A percentile compares a stretch with the other conserved stretches of the same genome.
Evolutionary conservation across 2,888 invertebrate species (phyloP).

Genomic region (Drosophila siamana): DNA sequence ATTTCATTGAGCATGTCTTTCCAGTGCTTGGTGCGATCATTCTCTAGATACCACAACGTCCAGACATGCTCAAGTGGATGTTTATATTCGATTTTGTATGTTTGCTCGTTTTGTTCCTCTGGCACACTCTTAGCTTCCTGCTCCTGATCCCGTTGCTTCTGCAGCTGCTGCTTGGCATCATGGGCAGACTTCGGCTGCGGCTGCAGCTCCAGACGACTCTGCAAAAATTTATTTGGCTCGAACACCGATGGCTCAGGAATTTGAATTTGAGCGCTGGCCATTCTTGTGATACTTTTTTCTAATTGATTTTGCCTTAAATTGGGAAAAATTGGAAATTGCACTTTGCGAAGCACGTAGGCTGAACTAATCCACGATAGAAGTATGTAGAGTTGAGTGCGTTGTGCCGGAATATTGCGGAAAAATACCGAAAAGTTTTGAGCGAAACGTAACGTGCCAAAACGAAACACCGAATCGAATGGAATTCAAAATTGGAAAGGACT

Average conservation of each 20-base stretch:
- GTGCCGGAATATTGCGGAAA: conserved; percentile 46
- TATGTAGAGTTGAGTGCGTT: conserved; percentile 53
- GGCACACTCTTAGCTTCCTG: conserved; percentile 8
- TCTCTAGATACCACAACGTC: conserved; percentile 72
- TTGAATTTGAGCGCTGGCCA: conserved; percentile 58
- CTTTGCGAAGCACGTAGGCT: background rate
- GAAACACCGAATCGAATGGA: conserved; percentile 45
- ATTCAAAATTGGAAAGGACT: background rate
- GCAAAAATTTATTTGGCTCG: conserved; percentile 39
- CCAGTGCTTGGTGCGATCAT: conserved; percentile 72
- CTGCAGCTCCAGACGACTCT: conserved; percentile 29
- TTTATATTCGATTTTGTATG: conserved; percentile 55
- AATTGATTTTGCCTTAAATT: background rate
- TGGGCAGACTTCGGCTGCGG: conserved; percentile 19
- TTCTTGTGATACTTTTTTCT: conserved; percentile 10
- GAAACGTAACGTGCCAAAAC: conserved; percentile 62
- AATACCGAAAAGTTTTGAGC: conserved; percentile 64
- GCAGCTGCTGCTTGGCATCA: conserved; percentile 19
- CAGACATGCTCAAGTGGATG: conserved; percentile 72
- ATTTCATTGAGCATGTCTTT: conserved; percentile 72
- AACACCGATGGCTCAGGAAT: conserved; percentile 40
- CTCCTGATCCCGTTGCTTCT: conserved; percentile 14
- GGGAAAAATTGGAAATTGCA: background rate
- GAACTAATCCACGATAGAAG: conserved; percentile 17
- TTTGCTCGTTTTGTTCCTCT: conserved; percentile 34